These are phyloP conservation scores for Origma solitaria DNA, from an alignment of 2,113 vertebrate genomes.

Conservation along the genomic window DNA sequence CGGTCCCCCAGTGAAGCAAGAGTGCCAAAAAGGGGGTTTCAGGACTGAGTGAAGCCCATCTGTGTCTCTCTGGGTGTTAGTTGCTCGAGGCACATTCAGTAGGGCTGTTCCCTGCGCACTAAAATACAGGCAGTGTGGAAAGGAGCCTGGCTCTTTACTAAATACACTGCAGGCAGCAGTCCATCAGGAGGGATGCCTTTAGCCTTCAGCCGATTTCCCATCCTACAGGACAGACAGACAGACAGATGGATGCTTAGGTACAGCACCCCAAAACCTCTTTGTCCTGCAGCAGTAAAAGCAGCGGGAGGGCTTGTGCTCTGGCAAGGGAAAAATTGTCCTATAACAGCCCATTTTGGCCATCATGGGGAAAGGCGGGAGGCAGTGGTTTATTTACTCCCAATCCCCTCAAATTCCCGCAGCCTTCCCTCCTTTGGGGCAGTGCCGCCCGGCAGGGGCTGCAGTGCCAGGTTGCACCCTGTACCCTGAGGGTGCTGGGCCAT, in stretches of 20 bases:
- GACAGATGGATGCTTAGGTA: background rate
- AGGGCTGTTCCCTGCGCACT: background rate
- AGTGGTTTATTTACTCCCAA: background rate
- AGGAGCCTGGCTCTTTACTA: background rate
- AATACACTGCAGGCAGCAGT: background rate
- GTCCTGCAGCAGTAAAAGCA: background rate
- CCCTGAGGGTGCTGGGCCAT: background rate
- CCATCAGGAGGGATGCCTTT: background rate
- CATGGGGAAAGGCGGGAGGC: background rate
- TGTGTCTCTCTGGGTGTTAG: background rate
- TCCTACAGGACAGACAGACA: background rate
- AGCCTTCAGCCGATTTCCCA: background rate
- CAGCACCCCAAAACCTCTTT: background rate
- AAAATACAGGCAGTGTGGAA: background rate
- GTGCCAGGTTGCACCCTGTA: rapidly evolving
- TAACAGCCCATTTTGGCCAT: background rate
- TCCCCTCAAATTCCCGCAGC: rapidly evolving
- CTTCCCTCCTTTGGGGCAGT: rapidly evolving
- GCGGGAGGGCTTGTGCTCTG: rapidly evolving
- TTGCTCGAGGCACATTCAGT: background rate
- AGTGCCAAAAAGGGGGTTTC: background rate
- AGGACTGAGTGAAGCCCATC: background rate
- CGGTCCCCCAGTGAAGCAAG: background rate
- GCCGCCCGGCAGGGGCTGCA: background rate
- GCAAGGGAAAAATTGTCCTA: background rate